Base-by-base conservation (phyloP, 2,113 vertebrate genomes). In the Actinemys pallida region DNA sequence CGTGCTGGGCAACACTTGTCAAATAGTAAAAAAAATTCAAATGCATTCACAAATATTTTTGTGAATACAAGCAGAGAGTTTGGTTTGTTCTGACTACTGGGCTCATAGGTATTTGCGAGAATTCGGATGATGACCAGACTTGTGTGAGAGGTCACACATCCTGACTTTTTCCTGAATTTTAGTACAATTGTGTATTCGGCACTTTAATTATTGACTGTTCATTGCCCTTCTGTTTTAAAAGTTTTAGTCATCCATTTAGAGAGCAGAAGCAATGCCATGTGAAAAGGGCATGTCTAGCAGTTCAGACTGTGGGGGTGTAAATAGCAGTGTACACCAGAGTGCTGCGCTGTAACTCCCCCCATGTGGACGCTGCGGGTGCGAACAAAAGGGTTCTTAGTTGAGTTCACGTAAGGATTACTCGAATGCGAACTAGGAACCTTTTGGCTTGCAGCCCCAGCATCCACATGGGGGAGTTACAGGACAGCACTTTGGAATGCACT, bases 211-310 rank as follows among this genome's bases (percentile, higher is more conserved):
- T 57, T 57, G 24, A 57, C 56, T 57, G 56, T 97, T 96, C 94
- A 97, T 96, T 97, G 95, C 96, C 97, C 94, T 81, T 50, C 50
- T 93, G 45, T 83, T 89, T 94, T 56, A 93, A 95, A 96, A 96
- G 84, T 94, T 96, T 96, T 90, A 90, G 53, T 92, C 94, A 93
- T 89, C 94, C 94, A 95, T 50, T 97, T 94, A 94, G 35, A 81
- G 93, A 96, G 53, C 92, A 78, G 81, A 97, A 97, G 96, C 95
- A 97, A 97, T 96, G 97, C 95, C 95, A 96, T 97, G 96, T 96
- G 96, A 93, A 10, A 57, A 57, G 25, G 56, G 56, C 10, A 27
- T 10, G 10, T 27, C 56, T 57, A 57, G 56, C 56, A 5, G 3
- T 56, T 57, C 24, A 57, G 56, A 27, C 56, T 10, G 2, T 57